Evolutionary conservation across 1,140 invertebrate genomes (phyloP), one percentile per base, ranked within the genome.

Genomic region (Neomicropteryx cornuta): DNA sequence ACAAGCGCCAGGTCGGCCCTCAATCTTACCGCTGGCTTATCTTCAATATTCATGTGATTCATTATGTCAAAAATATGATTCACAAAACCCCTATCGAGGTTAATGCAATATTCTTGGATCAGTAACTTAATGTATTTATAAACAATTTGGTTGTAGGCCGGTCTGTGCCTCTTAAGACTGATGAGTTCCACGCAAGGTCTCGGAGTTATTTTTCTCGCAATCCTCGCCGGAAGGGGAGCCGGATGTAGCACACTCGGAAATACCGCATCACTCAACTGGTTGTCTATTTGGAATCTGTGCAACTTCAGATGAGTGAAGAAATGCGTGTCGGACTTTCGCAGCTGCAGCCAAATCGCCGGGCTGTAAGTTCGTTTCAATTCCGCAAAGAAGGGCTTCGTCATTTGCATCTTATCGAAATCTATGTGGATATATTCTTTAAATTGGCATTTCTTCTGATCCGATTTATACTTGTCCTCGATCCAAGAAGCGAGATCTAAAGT

Each of bases 341-440:
- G 71, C 46, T 87, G 83, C 23, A 82, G 48, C 78, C 82, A 87
- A 17, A 87, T 38, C 3, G 76, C 83, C n/a, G 87, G 83, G 36
- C 71, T 74, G 50, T 84, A 84, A 0, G 72, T 77, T 29, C 87
- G 66, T 39, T 80, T 59, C 18, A 91, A 51, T 50, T 84, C 81
- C 1, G 83, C 84, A 57, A 81, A 86, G 55, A 87, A 89, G 1
- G 87, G 87, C 54, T 87, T 87, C 0, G 81, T 80, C 82, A 91
- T 87, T 44, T 82, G 79, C 85, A 91, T 88, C 53, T 83, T 84
- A 33, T 75, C 72, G 42, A 90, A 74, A 55, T 89, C 84, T 43
- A 87, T 80, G 72, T 87, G 63, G 4, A 76, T 71, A 46, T 75
- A 83, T 52, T 87, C 83, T 60, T 85, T 83, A 30, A 87, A 63